These are phyloP conservation scores for Gerris lacustris DNA, from an alignment of 2,888 invertebrate species.

Conservation along the genomic window DNA sequence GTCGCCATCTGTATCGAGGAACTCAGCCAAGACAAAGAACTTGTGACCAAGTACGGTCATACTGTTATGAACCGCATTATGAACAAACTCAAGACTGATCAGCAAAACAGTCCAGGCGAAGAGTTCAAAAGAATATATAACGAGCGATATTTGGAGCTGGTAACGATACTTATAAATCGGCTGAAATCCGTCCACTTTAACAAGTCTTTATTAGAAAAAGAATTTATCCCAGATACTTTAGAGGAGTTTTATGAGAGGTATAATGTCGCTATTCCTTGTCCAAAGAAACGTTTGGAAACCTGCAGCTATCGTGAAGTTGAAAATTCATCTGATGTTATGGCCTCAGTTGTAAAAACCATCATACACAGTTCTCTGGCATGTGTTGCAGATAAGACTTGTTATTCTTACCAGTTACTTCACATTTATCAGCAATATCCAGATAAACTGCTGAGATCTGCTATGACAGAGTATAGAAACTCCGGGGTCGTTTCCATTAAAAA, in stretches of 20 bases:
- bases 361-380: slow-evolving; percentile 52
- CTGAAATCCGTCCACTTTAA: background rate
- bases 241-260: slow-evolving; percentile 31
- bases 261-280: slow-evolving; percentile 20
- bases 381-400: slow-evolving; percentile 48
- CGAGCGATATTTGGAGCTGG: slow-evolving; percentile 23
- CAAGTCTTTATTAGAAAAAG: slow-evolving; percentile 4
- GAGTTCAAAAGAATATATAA: slow-evolving; percentile 25
- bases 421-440: slow-evolving; percentile 63
- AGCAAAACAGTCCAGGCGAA: slow-evolving; percentile 22
- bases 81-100: slow-evolving; percentile 21
- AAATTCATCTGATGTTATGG: slow-evolving; percentile 42
- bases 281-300: slow-evolving; percentile 32
- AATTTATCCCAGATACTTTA: slow-evolving; percentile 29
- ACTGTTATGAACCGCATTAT: background rate
- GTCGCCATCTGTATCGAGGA: slow-evolving; percentile 50
- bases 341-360: slow-evolving; percentile 45
- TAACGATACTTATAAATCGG: slow-evolving; percentile 5
- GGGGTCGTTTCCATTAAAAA: slow-evolving; percentile 47
- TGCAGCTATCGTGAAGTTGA: slow-evolving; percentile 35
- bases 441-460: slow-evolving; percentile 46
- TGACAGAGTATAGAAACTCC: slow-evolving; percentile 46
- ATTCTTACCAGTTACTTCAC: slow-evolving; percentile 53
- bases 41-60: slow-evolving; percentile 30
- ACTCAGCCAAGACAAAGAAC: slow-evolving; percentile 45